A percentile compares a stretch with the other conserved stretches of the same genome.
phyloP scores from a whole-genome alignment of 2,113 vertebrate species.

The Terrapene triunguis region DNA sequence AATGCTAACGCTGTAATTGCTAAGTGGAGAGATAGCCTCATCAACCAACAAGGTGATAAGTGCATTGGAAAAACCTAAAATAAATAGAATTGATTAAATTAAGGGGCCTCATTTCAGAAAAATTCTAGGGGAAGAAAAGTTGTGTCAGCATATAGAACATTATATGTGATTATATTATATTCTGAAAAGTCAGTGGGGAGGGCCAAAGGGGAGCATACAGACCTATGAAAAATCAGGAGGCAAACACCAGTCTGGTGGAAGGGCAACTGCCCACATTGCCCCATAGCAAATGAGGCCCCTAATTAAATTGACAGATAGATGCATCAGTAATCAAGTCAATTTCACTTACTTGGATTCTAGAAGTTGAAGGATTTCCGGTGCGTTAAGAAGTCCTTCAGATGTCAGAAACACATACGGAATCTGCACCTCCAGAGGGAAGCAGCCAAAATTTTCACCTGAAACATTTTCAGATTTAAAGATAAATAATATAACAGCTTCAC shows the following conservation, averaged over 20 bases:
- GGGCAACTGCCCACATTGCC: background rate
- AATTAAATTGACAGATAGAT: background rate
- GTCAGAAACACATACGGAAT: conserved; percentile 88
- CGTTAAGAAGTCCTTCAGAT: conserved; percentile 88
- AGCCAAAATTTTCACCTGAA: conserved; percentile 54
- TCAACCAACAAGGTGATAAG: background rate
- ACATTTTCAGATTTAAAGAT: conserved; percentile 28
- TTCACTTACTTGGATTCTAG: conserved; percentile 90
- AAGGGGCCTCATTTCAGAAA: background rate
- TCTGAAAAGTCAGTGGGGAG: background rate
- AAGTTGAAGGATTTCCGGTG: conserved; percentile 84
- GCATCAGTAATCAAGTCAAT: background rate
- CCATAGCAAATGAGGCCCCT: background rate
- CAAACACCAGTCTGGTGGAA: background rate
- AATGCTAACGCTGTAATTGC: background rate
- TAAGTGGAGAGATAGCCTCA: background rate
- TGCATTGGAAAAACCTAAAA: background rate
- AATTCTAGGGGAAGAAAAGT: background rate
- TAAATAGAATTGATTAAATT: background rate
- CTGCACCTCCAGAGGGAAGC: conserved; percentile 80
- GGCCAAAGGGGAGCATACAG: background rate
- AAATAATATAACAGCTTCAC: background rate
- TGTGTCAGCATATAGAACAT: background rate
- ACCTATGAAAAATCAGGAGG: background rate
- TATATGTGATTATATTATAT: background rate